These are phyloP conservation scores for Rhyacophila brunnea DNA, from an alignment of 1,140 invertebrate genomes.

Conservation along the genomic window DNA sequence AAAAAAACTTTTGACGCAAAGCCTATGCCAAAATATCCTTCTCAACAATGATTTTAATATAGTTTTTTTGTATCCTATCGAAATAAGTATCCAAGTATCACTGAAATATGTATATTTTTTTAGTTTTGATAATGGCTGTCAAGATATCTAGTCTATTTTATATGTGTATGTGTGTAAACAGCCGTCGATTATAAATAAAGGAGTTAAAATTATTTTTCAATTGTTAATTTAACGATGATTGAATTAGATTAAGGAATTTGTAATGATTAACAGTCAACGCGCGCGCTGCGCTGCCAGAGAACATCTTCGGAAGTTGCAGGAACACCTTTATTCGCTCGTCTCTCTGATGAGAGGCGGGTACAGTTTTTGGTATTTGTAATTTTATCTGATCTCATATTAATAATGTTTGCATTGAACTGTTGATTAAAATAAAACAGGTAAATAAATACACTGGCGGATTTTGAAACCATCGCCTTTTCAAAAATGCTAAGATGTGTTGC, in stretches of 20 bases:
- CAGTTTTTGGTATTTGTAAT: too few relatives aligned
- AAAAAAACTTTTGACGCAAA: conserved; percentile 1
- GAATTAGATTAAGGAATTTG: neutral
- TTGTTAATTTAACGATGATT: conserved; percentile 5
- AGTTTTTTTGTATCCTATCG: conserved; percentile 19
- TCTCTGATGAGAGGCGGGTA: too few relatives aligned
- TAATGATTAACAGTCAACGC: too few relatives aligned
- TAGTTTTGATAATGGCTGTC: conserved; percentile 37
- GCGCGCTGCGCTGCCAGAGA: too few relatives aligned
- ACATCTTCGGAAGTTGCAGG: too few relatives aligned
- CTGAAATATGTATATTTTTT: conserved; percentile 35
- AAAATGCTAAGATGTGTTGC: too few relatives aligned
- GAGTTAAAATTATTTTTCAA: conserved; percentile 12
- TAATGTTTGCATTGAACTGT: too few relatives aligned
- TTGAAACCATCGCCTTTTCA: too few relatives aligned
- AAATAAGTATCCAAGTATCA: conserved; percentile 27
- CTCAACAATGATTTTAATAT: conserved; percentile 18
- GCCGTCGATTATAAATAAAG: conserved; percentile 14
- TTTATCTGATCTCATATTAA: too few relatives aligned
- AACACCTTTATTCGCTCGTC: too few relatives aligned
- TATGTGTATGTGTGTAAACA: conserved; percentile 32
- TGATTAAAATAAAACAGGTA: too few relatives aligned
- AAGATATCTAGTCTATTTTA: conserved; percentile 36
- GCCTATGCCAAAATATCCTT: conserved; percentile 27
- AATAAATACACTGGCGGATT: too few relatives aligned